These are phyloP conservation scores for Volucella zonaria DNA, from an alignment of 2,888 invertebrate genomes.

Conservation along the genomic window DNA sequence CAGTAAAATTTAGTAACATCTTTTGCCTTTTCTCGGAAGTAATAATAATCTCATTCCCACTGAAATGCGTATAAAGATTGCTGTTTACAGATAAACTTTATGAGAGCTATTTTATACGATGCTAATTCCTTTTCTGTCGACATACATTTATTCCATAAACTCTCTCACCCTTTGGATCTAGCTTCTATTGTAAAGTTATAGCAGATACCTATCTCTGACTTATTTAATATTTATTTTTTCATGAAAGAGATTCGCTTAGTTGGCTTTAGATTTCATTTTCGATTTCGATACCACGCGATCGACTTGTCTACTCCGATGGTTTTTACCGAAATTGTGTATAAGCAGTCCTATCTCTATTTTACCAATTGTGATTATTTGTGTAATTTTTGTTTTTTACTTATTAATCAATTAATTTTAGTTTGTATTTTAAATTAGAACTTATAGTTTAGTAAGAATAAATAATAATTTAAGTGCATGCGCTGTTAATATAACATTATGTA, in stretches of 20 bases:
- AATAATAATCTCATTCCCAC: too few species aligned
- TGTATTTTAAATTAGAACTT: slow-evolving; percentile 25
- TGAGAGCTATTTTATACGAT: too few species aligned
- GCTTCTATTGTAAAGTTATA: slow-evolving; percentile 18
- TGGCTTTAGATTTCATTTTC: slow-evolving; percentile 21
- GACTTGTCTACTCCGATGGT: background rate
- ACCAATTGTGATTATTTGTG: slow-evolving; percentile 65
- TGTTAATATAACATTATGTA: slow-evolving; percentile 51
- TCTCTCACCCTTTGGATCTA: background rate
- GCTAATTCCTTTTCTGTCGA: background rate
- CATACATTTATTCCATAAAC: background rate
- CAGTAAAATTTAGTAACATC: too few species aligned
- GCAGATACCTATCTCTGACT: background rate
- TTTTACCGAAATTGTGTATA: background rate
- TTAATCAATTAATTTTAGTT: slow-evolving; percentile 47
- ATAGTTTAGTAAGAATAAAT: slow-evolving; percentile 52
- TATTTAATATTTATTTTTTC: slow-evolving; percentile 25
- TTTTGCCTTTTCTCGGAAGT: too few species aligned
- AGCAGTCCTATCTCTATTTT: slow-evolving; percentile 45
- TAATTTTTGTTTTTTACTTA: slow-evolving; percentile 34
- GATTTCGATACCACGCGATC: slow-evolving; percentile 7
- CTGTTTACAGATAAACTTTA: too few species aligned
- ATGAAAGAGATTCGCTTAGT: slow-evolving; percentile 6
- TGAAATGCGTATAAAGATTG: too few species aligned
- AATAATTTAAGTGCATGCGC: slow-evolving; percentile 52